These are phyloP conservation scores for Odontomyia ornata DNA, from an alignment of 2,888 invertebrate species.

Conservation along the genomic window DNA sequence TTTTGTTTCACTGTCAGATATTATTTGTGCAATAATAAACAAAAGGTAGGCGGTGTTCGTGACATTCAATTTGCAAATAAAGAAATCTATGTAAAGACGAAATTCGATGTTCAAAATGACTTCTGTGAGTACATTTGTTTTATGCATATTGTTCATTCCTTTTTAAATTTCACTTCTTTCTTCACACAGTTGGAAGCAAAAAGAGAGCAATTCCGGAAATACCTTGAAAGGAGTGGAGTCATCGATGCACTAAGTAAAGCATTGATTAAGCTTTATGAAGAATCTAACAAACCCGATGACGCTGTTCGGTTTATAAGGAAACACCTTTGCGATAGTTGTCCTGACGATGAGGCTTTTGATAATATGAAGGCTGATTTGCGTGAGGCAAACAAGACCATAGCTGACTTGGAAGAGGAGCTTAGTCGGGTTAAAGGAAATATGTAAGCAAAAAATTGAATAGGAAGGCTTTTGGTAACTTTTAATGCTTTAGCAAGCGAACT, in stretches of 20 bases:
- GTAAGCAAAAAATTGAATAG: slow-evolving; percentile 53
- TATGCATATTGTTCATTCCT: neutral
- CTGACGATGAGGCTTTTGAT: slow-evolving; percentile 61
- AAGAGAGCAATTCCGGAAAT: slow-evolving; percentile 63
- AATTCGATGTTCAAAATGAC: slow-evolving; percentile 38
- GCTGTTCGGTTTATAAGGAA: slow-evolving; percentile 62
- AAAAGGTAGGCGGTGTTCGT: neutral
- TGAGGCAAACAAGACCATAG: slow-evolving; percentile 58
- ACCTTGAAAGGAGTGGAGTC: slow-evolving; percentile 62
- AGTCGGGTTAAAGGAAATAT: slow-evolving; percentile 56
- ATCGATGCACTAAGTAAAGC: slow-evolving; percentile 63
- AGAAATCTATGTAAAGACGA: neutral
- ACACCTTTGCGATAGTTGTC: slow-evolving; percentile 62
- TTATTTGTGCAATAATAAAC: neutral
- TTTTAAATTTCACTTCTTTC: neutral
- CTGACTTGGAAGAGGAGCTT: slow-evolving; percentile 59
- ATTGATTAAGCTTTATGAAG: slow-evolving; percentile 62
- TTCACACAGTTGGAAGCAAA: slow-evolving; percentile 61
- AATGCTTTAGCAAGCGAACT: slow-evolving; percentile 57
- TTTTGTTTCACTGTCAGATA: too few species aligned
- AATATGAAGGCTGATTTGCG: slow-evolving; percentile 59
- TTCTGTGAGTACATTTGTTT: slow-evolving; percentile 30
- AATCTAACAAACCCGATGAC: slow-evolving; percentile 63
- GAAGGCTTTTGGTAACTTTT: neutral
- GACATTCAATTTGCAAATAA: too few species aligned